Percentiles rank a stretch among this genome's conserved stretches.
phyloP scores from a whole-genome alignment of 1,140 invertebrate species.

The Drosophila parabipectinata region DNA sequence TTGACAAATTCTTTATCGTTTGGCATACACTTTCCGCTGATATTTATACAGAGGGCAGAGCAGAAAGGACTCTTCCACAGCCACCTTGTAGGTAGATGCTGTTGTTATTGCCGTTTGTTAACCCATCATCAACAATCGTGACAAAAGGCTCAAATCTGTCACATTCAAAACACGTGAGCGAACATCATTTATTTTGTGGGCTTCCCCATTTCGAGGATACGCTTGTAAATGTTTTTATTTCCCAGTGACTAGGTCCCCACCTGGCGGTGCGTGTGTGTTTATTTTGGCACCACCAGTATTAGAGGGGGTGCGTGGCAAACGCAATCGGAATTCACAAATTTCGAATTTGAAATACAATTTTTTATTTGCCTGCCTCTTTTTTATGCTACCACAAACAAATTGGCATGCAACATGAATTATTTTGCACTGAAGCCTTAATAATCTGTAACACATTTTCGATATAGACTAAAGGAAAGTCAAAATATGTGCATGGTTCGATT shows the following conservation, averaged over 20 bases:
- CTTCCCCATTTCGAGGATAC: slow-evolving; percentile 44
- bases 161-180: slow-evolving; percentile 77
- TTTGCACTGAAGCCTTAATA: slow-evolving; percentile 43
- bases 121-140: slow-evolving; percentile 79
- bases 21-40: slow-evolving; percentile 51
- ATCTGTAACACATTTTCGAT: slow-evolving; percentile 21
- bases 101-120: slow-evolving; percentile 67
- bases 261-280: slow-evolving; percentile 23
- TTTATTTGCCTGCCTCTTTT: slow-evolving; percentile 38
- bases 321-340: slow-evolving; percentile 75
- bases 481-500: slow-evolving; percentile 8
- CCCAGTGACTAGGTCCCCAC: slow-evolving; percentile 56
- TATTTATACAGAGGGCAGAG: slow-evolving; percentile 32
- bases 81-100: slow-evolving; percentile 12
- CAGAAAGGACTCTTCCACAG: slow-evolving; percentile 1
- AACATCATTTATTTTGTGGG: slow-evolving; percentile 76
- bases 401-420: slow-evolving; percentile 68
- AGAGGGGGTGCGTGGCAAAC: slow-evolving; percentile 47
- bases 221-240: slow-evolving; percentile 72
- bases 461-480: slow-evolving; percentile 3
- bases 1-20: slow-evolving; percentile 71
- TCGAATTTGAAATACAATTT: slow-evolving; percentile 69
- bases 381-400: slow-evolving; percentile 51
- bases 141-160: slow-evolving; percentile 80
- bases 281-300: slow-evolving; percentile 21